These are phyloP conservation scores for Hirtodrosophila trivittata DNA, from an alignment of 2,888 invertebrate genomes.

Conservation along the genomic window DNA sequence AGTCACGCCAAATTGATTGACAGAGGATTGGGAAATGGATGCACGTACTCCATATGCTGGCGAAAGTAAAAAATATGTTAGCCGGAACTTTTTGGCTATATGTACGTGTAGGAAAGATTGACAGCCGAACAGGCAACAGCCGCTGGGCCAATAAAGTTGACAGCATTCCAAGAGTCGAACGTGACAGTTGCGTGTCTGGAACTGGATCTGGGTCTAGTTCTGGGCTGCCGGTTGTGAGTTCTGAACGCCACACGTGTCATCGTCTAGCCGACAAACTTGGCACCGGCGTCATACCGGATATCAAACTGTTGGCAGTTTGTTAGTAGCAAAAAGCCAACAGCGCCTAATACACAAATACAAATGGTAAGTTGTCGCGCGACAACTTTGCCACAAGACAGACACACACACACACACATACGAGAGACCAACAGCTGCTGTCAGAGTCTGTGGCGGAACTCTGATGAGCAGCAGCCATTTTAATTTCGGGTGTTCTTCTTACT, in stretches of 20 bases:
- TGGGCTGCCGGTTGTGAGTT: background rate
- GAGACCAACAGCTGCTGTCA: constrained; percentile 24
- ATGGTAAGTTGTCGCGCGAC: constrained; percentile 12
- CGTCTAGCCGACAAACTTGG: constrained; percentile 57
- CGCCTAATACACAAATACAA: constrained; percentile 53
- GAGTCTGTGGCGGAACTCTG: constrained; percentile 49
- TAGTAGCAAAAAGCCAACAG: constrained; percentile 26
- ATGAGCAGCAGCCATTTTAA: constrained; percentile 70
- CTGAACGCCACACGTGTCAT: constrained; percentile 18
- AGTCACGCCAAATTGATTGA: constrained; percentile 50
- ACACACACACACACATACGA: constrained; percentile 18
- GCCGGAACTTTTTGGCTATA: constrained; percentile 51
- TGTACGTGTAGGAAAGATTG: constrained; percentile 47
- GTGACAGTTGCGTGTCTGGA: constrained; percentile 64
- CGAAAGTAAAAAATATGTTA: constrained; percentile 39
- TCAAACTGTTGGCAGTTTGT: constrained; percentile 68
- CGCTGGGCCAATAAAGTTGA: constrained; percentile 70
- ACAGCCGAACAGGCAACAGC: constrained; percentile 38
- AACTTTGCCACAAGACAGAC: constrained; percentile 31
- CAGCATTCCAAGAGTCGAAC: constrained; percentile 60
- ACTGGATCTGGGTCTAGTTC: constrained; percentile 14
- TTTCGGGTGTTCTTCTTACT: constrained; percentile 62
- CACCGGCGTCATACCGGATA: constrained; percentile 75
- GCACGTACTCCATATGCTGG: constrained; percentile 50
- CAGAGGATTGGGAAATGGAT: constrained; percentile 48